Base-by-base conservation (phyloP, 2,797 vertebrate species). In the Spheniscus humboldti region DNA sequence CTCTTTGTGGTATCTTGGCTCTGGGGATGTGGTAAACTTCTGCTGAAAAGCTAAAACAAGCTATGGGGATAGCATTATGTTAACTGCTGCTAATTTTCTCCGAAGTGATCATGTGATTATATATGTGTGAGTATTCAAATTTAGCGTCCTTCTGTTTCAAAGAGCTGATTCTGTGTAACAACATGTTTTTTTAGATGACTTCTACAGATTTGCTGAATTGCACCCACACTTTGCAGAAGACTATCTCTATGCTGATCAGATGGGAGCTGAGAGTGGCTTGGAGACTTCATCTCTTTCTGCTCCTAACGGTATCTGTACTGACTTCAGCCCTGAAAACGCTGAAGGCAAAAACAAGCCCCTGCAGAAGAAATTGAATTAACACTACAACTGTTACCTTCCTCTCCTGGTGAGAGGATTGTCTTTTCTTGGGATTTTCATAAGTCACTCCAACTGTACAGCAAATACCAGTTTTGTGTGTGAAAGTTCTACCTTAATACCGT, bases 271-370 rank as follows among this genome's bases (percentile, higher is more conserved):
- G 80, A 97, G 96, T 48, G 68, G 96, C 59, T 94, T 97, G 24
- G 96, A 98, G 90, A 92, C 97, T 53, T 90, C 96, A 41, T 55
- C 94, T 82, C 95, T 95, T 56, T 98, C 97, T 59, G 96, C 98
- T 60, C 97, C 98, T 71, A 99, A 99, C 53, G 99, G 99, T 81
- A 99, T 99, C 98, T 99, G 99, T 97, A 98, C 99, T 12, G 99
- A 99, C 98, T 99, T 99, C 98, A 99, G 99, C 94, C 99, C 99
- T 16, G 98, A 97, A 56, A 97, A 87, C 35, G 78, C 80, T 72
- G 98, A 91, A 33, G 93, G 95, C 7, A 96, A 96, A 94, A 97
- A 91, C 86, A 97, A 67, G 71, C 95, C 97, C 56, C 95, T 95
- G n/a, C 91, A 96, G 86, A 99, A 99, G 98, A 99, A 99, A 98